A percentile compares a stretch with the other conserved stretches of the same genome.
Evolutionary conservation across 2,113 vertebrate species (phyloP).

Genomic region (Indri indri): DNA sequence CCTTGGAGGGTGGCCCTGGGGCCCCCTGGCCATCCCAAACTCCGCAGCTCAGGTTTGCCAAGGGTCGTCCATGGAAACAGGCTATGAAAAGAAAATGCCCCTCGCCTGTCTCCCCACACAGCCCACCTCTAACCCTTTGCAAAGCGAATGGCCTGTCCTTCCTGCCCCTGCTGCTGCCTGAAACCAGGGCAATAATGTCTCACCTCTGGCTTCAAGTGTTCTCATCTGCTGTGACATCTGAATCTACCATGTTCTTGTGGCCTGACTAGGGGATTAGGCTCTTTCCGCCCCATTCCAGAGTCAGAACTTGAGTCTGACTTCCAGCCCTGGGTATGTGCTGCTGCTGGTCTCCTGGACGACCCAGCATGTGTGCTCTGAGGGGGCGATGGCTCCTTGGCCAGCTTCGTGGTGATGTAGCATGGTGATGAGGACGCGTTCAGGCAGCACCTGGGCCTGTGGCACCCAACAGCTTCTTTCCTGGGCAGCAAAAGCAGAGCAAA

Average conservation of each 20-base stretch:
- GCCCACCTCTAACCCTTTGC: constrained; percentile 50
- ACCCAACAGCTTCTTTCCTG: not conserved
- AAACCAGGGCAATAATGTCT: not conserved
- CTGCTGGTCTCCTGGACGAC: not conserved
- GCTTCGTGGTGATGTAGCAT: not conserved
- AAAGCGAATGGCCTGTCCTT: constrained; percentile 21
- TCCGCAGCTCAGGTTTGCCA: constrained; percentile 79
- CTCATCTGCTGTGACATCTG: not conserved
- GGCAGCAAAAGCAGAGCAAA: not conserved
- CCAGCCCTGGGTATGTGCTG: not conserved
- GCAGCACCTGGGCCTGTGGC: not conserved
- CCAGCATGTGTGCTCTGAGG: fast-evolving
- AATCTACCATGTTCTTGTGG: not conserved
- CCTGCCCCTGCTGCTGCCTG: not conserved
- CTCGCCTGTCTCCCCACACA: constrained; percentile 70
- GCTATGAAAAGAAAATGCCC: constrained; percentile 73
- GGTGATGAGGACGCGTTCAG: not conserved
- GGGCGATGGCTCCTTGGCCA: fast-evolving
- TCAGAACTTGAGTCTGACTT: not conserved
- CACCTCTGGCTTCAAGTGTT: not conserved
- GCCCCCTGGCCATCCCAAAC: constrained; percentile 64
- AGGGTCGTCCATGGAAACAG: constrained; percentile 82
- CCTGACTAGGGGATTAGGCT: not conserved
- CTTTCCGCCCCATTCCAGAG: not conserved
- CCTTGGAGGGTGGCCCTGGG: constrained; percentile 61